Percentiles rank a stretch among this genome's conserved stretches.
Conservation (phyloP, 2,797 vertebrate genomes). For the Potorous gilbertii region DNA sequence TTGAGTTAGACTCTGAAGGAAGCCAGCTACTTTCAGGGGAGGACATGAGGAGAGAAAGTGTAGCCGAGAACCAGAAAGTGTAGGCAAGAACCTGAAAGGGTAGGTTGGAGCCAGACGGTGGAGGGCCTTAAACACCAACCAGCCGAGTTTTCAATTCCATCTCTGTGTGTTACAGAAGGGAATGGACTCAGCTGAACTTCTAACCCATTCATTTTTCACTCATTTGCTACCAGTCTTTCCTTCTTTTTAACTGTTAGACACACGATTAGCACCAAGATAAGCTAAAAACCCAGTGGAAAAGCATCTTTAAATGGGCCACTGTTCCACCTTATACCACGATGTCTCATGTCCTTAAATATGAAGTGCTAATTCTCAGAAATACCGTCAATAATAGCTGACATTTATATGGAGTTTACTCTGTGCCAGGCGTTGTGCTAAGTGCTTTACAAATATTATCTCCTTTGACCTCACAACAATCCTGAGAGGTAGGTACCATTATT, state of each 20-base stretch:
- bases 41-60: background rate
- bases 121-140: background rate
- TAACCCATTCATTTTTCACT: background rate
- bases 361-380: constrained; percentile 9
- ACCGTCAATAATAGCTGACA: background rate
- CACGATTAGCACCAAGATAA: background rate
- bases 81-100: background rate
- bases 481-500: too few relatives aligned
- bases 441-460: background rate
- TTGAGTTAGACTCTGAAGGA: background rate
- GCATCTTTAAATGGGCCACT: background rate
- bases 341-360: background rate
- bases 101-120: background rate
- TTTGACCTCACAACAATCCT: too few relatives aligned
- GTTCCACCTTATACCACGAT: background rate
- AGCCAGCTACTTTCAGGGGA: background rate
- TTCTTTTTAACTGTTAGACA: background rate
- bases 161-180: background rate
- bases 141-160: background rate
- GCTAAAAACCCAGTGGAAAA: background rate
- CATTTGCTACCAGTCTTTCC: background rate
- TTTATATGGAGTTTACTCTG: background rate
- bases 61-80: background rate
- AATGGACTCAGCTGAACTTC: background rate
- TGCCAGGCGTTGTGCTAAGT: background rate